Base-by-base conservation (phyloP, 1,140 invertebrate genomes). In the Solenopsis invicta region DNA sequence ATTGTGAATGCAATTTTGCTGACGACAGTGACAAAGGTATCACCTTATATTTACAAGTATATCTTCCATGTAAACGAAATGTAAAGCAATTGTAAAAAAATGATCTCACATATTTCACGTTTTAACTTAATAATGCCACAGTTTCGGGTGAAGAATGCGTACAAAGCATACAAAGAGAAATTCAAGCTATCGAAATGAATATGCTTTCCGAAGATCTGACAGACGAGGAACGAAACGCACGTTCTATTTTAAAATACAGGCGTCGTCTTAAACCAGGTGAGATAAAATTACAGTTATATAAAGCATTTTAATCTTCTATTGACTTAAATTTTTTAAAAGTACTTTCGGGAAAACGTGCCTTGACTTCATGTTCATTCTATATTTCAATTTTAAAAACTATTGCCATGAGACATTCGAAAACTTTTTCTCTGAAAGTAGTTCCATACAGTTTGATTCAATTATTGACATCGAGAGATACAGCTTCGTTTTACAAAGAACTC, bases 1-100 rank as follows among this genome's bases (percentile, higher is more conserved):
- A 37, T 54, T 92, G 91, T 78, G 84, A 90, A 56, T 91, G 91
- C 62, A 78, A 80, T 52, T 41, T 86, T 48, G 10, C 24, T 45
- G 84, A 87, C n/a, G 48, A 85, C 54, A 69, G 71, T 52, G 18
- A 89, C 6, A 37, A 67, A 86, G 89, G 90, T 91, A 90, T 82
- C 18, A 34, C 2, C 18, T 48, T 34, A 77, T 9, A 18, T 81
- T 71, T 16, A 61, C 37, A 37, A 21, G 8, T 41, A 24, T 64
- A 62, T 61, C 9, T 62, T 45, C 18, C n/a, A 16, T 37, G 4
- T 78, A n/a, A 64, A 45, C 1, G 6, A 48, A 50, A 50, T 76
- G 34, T 64, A 45, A 76, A 48, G 66, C 6, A 12, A 8, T 69
- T 18, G 29, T 16, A 29, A 24, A 24, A 54, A 52, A 37, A n/a